These are phyloP conservation scores for Chondrosia reniformis DNA, from an alignment of 37 sponge, comb jelly and placozoan species.

Conservation along the genomic window DNA sequence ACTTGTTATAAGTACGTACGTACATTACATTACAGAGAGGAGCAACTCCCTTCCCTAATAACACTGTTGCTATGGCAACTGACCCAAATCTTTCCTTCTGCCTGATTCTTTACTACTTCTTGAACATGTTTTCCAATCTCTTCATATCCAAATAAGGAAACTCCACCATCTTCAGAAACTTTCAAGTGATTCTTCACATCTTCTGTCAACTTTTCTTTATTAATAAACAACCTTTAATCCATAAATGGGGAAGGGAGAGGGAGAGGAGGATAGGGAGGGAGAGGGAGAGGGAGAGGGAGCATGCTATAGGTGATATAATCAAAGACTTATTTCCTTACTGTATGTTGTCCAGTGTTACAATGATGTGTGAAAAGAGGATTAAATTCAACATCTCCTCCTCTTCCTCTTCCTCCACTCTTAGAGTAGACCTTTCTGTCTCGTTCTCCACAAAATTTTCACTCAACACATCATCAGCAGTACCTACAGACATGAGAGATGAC, in stretches of 20 bases:
- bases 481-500: too few relatives aligned
- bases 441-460: too few relatives aligned
- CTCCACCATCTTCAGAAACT: constrained; percentile 1
- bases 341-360: constrained; percentile 56
- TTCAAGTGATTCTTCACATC: constrained; percentile 35
- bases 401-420: too few relatives aligned
- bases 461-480: too few relatives aligned
- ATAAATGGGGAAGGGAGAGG: neutral
- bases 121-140: neutral
- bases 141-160: constrained; percentile 22
- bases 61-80: too few relatives aligned
- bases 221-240: constrained; percentile 45
- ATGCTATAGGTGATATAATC: too few relatives aligned
- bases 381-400: constrained; percentile 88
- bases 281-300: neutral
- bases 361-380: constrained; percentile 95
- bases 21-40: too few relatives aligned
- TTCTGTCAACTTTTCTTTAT: constrained; percentile 18
- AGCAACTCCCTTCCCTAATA: too few relatives aligned
- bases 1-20: too few relatives aligned
- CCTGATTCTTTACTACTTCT: constrained; percentile 4
- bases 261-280: too few relatives aligned
- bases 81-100: constrained; percentile 70
- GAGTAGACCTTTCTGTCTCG: too few relatives aligned
- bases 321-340: constrained; percentile 51